These are phyloP conservation scores for Andrena fulva DNA, from an alignment of 2,888 invertebrate species.

Conservation along the genomic window DNA sequence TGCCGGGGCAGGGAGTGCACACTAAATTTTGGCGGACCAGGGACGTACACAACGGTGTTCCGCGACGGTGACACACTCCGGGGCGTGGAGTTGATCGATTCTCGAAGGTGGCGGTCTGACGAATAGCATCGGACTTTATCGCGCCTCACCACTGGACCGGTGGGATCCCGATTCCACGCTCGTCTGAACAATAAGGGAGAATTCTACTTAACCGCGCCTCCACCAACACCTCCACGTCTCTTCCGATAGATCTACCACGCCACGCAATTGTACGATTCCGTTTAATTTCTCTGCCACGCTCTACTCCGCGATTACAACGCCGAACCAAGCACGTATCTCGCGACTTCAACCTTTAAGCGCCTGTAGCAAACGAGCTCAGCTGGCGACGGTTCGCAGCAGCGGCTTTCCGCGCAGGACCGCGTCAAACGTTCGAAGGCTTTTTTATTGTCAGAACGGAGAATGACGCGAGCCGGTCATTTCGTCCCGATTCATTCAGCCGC, in stretches of 20 bases:
- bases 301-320: neutral
- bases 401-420: conserved; percentile 20
- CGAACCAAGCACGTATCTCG: neutral
- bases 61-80: conserved; percentile 25
- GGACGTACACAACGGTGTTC: conserved; percentile 37
- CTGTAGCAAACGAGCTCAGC: neutral
- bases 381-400: conserved; percentile 9
- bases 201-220: conserved; percentile 26
- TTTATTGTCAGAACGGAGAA: conserved; percentile 39
- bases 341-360: neutral
- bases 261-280: neutral
- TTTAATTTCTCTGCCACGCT: neutral
- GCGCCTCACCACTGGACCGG: neutral
- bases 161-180: no score
- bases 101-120: conserved; percentile 14
- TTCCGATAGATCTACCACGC: neutral
- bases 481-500: conserved; percentile 53
- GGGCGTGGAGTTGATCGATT: conserved; percentile 25
- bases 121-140: neutral
- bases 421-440: conserved; percentile 28
- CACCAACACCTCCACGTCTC: neutral
- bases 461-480: conserved; percentile 57
- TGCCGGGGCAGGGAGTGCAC: conserved; percentile 56
- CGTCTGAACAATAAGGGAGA: neutral
- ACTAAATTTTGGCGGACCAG: conserved; percentile 61